Evolutionary conservation across 2,113 vertebrate species (phyloP), one percentile per base, ranked within the genome.

Genomic region (Caracal caracal): DNA sequence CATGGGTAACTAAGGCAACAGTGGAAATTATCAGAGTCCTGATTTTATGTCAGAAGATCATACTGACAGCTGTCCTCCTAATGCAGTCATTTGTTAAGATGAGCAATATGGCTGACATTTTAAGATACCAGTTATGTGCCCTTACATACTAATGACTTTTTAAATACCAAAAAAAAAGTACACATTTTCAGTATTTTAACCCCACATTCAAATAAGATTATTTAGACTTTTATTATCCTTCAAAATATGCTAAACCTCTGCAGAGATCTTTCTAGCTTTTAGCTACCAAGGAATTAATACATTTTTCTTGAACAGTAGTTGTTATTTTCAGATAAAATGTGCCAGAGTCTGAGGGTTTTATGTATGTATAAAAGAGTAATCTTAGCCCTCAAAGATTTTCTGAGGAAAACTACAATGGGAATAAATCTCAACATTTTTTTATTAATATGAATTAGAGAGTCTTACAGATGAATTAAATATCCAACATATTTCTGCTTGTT

Each of bases 101-200:
- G 24, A 89, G 53, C 79, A 93, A 84, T 0, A 9, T 76, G 11
- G 3, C 3, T 20, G 40, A 33, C 24, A 1, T 73, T 94, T 89
- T 56, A 24, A 93, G 66, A 73, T 22, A 40, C 6, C 20, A n/a
- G 1, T 40, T 35, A 2, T 85, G 20, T 73, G 79, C 3, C 20
- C 49, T 59, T 65, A 87, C 4, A 78, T 53, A 53, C 15, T 81
- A 78, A 68, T n/a, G 10, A 26, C 16, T 94, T 97, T 96, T 97
- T 90, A 96, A 94, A 93, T 95, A 51, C 47, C 30, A 93, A 83
- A 97, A 61, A 79, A 93, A 15, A 6, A 33, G 3, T 11, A 65
- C 1, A 65, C 8, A 92, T 89, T 94, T 96, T 97, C 73, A 97
- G 97, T 65, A 0, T 91, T 95, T 96, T 88, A 97, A 97, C 30